phyloP scores from a whole-genome alignment of 2,888 invertebrate genomes.

The Agonopterix subpropinquella region DNA sequence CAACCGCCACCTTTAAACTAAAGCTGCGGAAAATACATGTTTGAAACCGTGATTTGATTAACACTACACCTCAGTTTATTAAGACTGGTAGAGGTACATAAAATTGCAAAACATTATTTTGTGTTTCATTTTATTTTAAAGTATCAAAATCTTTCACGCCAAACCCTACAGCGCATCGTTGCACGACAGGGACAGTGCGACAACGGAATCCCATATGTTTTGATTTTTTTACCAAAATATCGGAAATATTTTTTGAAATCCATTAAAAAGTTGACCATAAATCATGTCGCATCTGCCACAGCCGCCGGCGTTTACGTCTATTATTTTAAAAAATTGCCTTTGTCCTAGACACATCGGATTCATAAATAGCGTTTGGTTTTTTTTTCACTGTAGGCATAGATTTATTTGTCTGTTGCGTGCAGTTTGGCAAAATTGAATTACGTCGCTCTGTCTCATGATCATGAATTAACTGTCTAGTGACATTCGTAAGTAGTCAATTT shows the following conservation, averaged over 20 bases:
- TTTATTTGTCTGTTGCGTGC: constrained; percentile 28
- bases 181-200: constrained; percentile 38
- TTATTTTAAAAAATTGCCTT: constrained; percentile 37
- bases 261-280: constrained; percentile 65
- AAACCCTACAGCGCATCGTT: background rate
- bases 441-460: too few species aligned
- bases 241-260: constrained; percentile 60
- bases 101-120: too few species aligned
- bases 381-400: constrained; percentile 15
- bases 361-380: constrained; percentile 17
- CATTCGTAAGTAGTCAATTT: too few species aligned
- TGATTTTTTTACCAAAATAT: constrained; percentile 52
- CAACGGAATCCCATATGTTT: constrained; percentile 54
- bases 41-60: too few species aligned
- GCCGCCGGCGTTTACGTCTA: constrained; percentile 32
- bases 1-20: too few species aligned
- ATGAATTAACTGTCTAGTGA: too few species aligned
- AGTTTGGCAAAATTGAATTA: constrained; percentile 9
- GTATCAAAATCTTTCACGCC: too few species aligned
- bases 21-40: too few species aligned
- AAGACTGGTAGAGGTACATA: too few species aligned
- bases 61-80: too few species aligned
- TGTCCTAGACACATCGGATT: constrained; percentile 29
- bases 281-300: constrained; percentile 63
- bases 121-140: too few species aligned